Percentiles rank a stretch among this genome's conserved stretches.
Conservation (phyloP, 2,888 invertebrate genomes). For the Polymixis flavicincta region DNA sequence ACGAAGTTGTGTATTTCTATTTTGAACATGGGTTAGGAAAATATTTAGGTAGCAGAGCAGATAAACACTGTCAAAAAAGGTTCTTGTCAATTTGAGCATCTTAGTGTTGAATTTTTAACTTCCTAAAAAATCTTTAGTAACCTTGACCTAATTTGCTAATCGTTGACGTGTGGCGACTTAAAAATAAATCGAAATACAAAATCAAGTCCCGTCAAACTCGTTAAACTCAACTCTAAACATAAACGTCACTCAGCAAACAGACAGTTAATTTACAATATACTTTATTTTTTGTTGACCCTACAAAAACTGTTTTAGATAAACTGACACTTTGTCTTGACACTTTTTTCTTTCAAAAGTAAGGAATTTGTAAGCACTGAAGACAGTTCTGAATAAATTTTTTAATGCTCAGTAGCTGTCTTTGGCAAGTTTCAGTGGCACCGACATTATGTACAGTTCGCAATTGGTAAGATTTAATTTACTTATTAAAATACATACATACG, state of each 20-base stretch:
- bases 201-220: neutral
- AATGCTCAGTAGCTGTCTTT: neutral
- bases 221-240: neutral
- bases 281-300: neutral
- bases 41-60: neutral
- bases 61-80: neutral
- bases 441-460: no score
- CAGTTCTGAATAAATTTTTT: neutral
- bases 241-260: neutral
- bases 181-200: neutral
- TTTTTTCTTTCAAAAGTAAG: neutral
- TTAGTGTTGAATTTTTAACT: neutral
- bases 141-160: neutral
- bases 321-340: neutral
- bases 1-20: neutral
- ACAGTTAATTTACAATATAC: no score
- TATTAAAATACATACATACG: no score
- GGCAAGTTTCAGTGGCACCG: neutral
- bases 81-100: neutral
- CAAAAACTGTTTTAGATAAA: neutral
- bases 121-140: neutral
- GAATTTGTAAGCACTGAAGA: neutral
- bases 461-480: no score
- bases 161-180: no score
- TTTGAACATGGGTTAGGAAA: neutral